phyloP scores from a whole-genome alignment of 2,888 invertebrate genomes.

The Spisula solida region DNA sequence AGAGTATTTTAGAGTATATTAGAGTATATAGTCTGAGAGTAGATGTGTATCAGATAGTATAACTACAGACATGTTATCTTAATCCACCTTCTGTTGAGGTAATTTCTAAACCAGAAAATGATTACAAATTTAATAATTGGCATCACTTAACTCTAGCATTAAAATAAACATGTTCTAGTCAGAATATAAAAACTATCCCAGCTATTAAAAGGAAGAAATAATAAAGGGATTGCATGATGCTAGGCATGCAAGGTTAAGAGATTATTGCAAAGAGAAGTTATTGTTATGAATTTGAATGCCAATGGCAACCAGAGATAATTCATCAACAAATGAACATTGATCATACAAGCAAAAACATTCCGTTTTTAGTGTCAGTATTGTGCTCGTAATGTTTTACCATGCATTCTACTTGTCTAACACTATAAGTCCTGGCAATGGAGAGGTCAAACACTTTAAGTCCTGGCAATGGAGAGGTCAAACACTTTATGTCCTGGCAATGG shows the following conservation, averaged over 20 bases:
- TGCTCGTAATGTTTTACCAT: no score
- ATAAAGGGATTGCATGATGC: neutral
- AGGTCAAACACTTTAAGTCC: no score
- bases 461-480: no score
- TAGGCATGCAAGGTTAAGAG: neutral
- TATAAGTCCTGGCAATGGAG: no score
- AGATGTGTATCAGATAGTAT: neutral
- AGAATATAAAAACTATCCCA: neutral
- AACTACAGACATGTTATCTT: neutral
- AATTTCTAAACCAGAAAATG: neutral
- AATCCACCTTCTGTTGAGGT: slow-evolving; percentile 7
- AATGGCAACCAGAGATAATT: neutral
- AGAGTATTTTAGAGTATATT: no score
- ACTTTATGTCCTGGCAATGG: no score
- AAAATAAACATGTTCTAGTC: neutral
- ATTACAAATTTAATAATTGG: slow-evolving; percentile 21
- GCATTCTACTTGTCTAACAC: no score
- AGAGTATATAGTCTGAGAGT: neutral
- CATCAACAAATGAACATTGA: neutral
- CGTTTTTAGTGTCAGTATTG: no score
- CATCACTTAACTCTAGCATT: slow-evolving; percentile 1
- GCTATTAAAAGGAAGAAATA: neutral
- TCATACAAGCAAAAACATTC: neutral
- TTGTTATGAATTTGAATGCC: neutral
- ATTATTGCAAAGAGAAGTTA: neutral